A percentile compares a stretch with the other conserved stretches of the same genome.
Conservation (phyloP, 1,140 invertebrate genomes). For the Bombus affinis region DNA sequence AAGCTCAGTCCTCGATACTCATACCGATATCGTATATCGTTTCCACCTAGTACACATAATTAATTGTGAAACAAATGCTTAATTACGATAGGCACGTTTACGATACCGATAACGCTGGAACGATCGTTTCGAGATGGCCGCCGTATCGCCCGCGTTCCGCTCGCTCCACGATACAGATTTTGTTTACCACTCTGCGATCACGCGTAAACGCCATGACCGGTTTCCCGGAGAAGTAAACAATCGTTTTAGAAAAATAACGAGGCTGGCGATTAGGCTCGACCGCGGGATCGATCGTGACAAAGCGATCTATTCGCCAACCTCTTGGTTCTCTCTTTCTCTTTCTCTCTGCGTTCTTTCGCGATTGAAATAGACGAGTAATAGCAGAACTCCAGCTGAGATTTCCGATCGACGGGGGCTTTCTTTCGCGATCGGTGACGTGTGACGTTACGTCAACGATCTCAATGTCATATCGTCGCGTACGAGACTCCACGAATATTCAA, state of each 20-base stretch:
- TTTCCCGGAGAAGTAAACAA: slow-evolving; percentile 62
- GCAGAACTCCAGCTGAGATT: neutral
- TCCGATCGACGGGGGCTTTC: neutral
- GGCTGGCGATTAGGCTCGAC: slow-evolving; percentile 38
- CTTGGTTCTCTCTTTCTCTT: too few species aligned
- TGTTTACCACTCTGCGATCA: slow-evolving; percentile 69
- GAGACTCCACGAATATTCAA: neutral
- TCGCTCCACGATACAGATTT: slow-evolving; percentile 67
- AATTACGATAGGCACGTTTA: slow-evolving; percentile 32
- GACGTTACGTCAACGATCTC: slow-evolving; percentile 7
- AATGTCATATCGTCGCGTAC: neutral
- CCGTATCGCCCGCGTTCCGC: slow-evolving; percentile 37
- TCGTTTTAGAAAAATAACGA: slow-evolving; percentile 65
- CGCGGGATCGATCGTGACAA: slow-evolving; percentile 17
- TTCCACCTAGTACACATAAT: slow-evolving; percentile 15
- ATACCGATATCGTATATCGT: neutral
- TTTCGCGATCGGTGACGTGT: slow-evolving; percentile 27
- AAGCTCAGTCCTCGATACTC: too few species aligned
- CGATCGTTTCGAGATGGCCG: slow-evolving; percentile 18
- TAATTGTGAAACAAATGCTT: slow-evolving; percentile 49
- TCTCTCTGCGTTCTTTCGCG: neutral
- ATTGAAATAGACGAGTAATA: neutral
- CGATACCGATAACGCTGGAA: slow-evolving; percentile 17
- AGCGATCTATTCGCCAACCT: neutral
- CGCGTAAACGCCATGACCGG: slow-evolving; percentile 67